Conservation (phyloP, 2,797 vertebrate species). For the Threskiornis aethiopicus region DNA sequence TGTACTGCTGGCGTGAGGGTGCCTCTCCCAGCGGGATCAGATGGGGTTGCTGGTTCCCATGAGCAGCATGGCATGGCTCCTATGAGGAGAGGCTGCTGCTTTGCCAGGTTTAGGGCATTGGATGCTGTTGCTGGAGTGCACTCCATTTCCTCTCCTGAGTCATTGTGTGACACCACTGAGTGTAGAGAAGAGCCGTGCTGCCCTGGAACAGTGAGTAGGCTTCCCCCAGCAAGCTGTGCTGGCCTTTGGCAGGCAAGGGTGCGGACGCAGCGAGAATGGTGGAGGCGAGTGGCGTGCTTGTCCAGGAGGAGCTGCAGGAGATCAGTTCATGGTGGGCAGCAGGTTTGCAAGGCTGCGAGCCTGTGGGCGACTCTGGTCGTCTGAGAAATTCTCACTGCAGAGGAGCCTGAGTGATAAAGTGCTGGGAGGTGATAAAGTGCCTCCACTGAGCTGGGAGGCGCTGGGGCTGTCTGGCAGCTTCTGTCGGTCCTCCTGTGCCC, state of each 20-base stretch:
- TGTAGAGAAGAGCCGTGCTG: background rate
- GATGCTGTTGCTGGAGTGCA: background rate
- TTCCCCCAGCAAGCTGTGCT: background rate
- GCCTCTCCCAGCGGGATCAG: background rate
- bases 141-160: background rate
- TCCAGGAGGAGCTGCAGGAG: background rate
- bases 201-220: background rate
- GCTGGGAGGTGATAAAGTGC: background rate
- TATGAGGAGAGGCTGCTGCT: background rate
- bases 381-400: slow-evolving; percentile 5
- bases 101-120: background rate
- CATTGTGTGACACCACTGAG: background rate
- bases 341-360: background rate
- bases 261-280: fast-evolving
- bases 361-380: background rate
- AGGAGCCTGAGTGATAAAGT: background rate
- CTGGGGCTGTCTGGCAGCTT: background rate
- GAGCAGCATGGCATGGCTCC: background rate
- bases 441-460: background rate
- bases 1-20: background rate
- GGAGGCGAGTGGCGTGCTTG: fast-evolving
- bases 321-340: background rate
- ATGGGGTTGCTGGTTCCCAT: background rate
- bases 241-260: background rate
- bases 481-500: background rate